A percentile compares a stretch with the other conserved stretches of the same genome.
These are phyloP conservation scores for Polymixis lichenea DNA, from an alignment of 2,888 invertebrate genomes.

Conservation along the genomic window DNA sequence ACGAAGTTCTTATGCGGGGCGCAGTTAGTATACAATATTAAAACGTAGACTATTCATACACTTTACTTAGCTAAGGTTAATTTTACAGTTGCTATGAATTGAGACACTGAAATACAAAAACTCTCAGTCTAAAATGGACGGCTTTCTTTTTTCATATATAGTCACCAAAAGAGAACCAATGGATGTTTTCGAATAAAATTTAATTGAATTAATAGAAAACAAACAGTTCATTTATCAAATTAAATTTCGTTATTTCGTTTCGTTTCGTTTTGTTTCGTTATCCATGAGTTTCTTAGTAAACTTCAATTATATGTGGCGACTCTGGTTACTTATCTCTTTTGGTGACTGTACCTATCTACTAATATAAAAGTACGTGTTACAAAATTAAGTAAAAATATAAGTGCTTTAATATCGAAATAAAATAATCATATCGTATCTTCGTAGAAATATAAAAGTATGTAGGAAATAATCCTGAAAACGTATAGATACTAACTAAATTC, in stretches of 20 bases:
- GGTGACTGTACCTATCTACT: background rate
- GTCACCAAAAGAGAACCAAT: no score
- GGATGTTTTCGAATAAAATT: no score
- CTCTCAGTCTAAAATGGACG: slow-evolving; percentile 71
- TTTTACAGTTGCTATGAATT: slow-evolving; percentile 13
- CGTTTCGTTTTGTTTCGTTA: no score
- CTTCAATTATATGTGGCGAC: no score
- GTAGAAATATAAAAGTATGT: slow-evolving; percentile 8
- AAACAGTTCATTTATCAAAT: no score
- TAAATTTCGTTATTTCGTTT: no score
- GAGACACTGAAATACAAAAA: slow-evolving; percentile 36
- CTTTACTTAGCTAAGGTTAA: slow-evolving; percentile 19
- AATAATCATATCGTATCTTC: background rate
- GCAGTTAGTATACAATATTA: background rate
- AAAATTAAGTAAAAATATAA: slow-evolving; percentile 36
- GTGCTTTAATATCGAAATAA: slow-evolving; percentile 12
- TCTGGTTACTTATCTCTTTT: no score
- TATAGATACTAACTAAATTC: background rate
- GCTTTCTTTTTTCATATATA: slow-evolving; percentile 44
- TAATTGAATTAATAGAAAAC: no score
- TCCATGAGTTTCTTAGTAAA: no score
- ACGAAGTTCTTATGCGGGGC: no score
- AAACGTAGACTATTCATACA: slow-evolving; percentile 21
- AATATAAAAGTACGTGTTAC: background rate
- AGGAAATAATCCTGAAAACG: slow-evolving; percentile 21